These are phyloP conservation scores for Rhynchopsitta pachyrhyncha DNA, from an alignment of 2,113 vertebrate genomes.

Conservation along the genomic window DNA sequence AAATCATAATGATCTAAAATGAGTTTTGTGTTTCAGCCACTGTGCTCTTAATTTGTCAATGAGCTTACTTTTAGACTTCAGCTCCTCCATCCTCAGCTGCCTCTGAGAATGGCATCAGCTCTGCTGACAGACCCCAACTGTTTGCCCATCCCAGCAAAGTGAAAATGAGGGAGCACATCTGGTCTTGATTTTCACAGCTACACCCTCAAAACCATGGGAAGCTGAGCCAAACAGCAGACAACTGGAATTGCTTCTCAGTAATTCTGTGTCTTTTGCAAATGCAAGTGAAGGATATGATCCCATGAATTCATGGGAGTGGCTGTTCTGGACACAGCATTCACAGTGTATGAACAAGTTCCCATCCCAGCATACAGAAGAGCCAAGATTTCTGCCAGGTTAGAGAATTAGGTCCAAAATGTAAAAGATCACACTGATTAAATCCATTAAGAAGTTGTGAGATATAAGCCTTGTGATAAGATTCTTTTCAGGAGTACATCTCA, in stretches of 20 bases:
- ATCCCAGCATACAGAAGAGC: background rate
- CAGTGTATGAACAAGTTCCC: background rate
- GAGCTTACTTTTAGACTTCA: conserved; percentile 6
- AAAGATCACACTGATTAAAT: background rate
- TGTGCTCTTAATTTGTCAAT: background rate
- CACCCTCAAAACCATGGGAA: background rate
- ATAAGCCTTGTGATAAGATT: no score
- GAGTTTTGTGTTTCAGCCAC: background rate
- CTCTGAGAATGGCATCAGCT: background rate
- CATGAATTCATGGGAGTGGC: background rate
- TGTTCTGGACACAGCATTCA: background rate
- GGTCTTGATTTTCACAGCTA: conserved; percentile 45
- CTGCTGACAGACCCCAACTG: background rate
- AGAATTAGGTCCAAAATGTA: conserved; percentile 27
- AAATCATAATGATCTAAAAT: background rate
- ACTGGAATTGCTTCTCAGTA: conserved; percentile 36
- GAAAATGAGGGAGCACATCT: background rate
- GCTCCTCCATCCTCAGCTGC: background rate
- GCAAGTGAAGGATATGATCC: background rate
- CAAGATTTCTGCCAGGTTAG: conserved; percentile 37
- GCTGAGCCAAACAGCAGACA: conserved; percentile 12
- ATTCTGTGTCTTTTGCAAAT: conserved; percentile 30
- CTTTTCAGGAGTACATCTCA: no score
- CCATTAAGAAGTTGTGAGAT: conserved; percentile 12
- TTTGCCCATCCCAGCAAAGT: background rate